phyloP scores from a whole-genome alignment of 1,140 invertebrate genomes.

The Bombus turneri region DNA sequence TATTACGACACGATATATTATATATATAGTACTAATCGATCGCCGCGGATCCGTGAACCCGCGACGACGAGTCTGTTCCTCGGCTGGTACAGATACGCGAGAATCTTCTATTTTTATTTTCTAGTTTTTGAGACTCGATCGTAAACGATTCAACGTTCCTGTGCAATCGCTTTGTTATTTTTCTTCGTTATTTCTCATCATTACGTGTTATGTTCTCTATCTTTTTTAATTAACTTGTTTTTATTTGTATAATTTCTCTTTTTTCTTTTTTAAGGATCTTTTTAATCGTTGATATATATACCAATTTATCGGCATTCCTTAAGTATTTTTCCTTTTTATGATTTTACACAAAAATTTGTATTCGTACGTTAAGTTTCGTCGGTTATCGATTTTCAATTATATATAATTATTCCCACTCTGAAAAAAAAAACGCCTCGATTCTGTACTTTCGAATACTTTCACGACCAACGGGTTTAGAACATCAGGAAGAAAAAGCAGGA shows the following conservation, averaged over 20 bases:
- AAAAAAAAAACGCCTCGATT: constrained; percentile 20
- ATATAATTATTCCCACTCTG: neutral
- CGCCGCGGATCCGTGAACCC: constrained; percentile 48
- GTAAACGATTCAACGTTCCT: constrained; percentile 37
- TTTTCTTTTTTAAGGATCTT: constrained; percentile 3
- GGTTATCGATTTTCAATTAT: neutral
- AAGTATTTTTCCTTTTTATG: constrained; percentile 1
- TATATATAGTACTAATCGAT: constrained; percentile 59
- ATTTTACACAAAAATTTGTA: constrained; percentile 15
- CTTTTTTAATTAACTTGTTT: neutral
- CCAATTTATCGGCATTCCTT: constrained; percentile 1
- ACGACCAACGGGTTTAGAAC: constrained; percentile 55
- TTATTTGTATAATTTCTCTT: constrained; percentile 1
- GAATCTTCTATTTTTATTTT: constrained; percentile 48
- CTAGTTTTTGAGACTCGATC: constrained; percentile 24
- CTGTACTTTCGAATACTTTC: constrained; percentile 50
- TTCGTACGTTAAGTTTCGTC: constrained; percentile 14
- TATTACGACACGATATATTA: constrained; percentile 72
- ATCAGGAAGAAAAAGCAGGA: constrained; percentile 60
- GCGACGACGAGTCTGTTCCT: constrained; percentile 61
- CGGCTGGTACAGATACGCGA: constrained; percentile 40
- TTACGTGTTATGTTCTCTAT: neutral
- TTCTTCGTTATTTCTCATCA: constrained; percentile 9
- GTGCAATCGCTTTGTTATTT: constrained; percentile 37
- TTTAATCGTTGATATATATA: constrained; percentile 3